Evolutionary conservation across 1,140 invertebrate species (phyloP).

Genomic region (Diorhabda elongata): DNA sequence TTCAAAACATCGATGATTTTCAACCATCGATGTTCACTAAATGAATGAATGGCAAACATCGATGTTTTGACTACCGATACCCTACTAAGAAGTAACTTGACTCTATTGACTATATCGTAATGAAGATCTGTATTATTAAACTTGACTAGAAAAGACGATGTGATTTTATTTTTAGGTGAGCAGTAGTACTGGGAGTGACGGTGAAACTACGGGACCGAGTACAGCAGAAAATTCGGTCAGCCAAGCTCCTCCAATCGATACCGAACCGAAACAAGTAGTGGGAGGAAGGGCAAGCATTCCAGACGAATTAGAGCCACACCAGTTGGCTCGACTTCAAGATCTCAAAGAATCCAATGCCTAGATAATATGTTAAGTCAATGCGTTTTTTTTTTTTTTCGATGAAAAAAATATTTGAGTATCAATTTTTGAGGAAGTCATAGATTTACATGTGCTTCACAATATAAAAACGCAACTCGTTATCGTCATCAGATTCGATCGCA

Average conservation of each 20-base stretch:
- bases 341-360: constrained; percentile 87
- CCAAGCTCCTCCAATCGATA: constrained; percentile 34
- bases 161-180: constrained; percentile 39
- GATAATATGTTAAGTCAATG: constrained; percentile 21
- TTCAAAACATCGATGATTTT: no score
- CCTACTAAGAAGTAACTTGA: no score
- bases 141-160: no score
- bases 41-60: no score
- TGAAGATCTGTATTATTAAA: no score
- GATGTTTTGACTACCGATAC: no score
- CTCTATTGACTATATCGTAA: no score
- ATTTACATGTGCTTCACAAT: constrained; percentile 12
- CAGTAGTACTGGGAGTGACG: constrained; percentile 57
- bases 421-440: constrained; percentile 15
- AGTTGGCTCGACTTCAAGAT: constrained; percentile 76
- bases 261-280: constrained; percentile 56
- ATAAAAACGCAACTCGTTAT: constrained; percentile 11
- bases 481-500: not conserved
- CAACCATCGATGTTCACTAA: no score
- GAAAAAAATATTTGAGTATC: constrained; percentile 6
- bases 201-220: constrained; percentile 57
- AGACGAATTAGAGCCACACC: constrained; percentile 79
- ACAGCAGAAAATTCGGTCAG: constrained; percentile 59
- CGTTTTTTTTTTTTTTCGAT: not conserved
- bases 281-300: constrained; percentile 74